Conservation (phyloP, 2,113 vertebrate species). For the Hemiscyllium ocellatum region DNA sequence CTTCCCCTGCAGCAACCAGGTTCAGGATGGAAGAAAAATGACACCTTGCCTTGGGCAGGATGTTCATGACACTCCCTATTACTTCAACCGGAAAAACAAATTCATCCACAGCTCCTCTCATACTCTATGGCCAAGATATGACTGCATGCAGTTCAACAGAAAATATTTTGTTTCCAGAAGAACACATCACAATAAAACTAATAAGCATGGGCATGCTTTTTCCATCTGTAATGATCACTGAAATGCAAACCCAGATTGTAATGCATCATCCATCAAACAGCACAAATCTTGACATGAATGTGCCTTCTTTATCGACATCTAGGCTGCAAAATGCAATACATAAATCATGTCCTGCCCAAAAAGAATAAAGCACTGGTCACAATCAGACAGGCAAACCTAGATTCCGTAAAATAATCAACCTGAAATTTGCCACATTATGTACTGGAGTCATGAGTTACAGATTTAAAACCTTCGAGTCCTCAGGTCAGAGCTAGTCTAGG, state of each 20-base stretch:
- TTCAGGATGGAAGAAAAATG: neutral
- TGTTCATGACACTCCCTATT: neutral
- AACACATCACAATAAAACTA: neutral
- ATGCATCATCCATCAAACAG: neutral
- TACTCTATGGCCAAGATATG: neutral
- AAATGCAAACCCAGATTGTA: neutral
- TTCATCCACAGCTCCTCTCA: neutral
- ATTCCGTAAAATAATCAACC: neutral
- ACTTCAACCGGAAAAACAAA: neutral
- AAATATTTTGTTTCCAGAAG: neutral
- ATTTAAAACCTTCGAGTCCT: neutral
- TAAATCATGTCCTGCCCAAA: neutral
- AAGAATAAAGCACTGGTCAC: neutral
- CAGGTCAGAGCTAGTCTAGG: neutral
- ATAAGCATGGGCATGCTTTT: neutral
- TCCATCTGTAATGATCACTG: neutral
- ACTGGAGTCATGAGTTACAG: neutral
- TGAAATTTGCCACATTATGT: neutral
- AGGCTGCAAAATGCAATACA: neutral
- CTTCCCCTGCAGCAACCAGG: neutral
- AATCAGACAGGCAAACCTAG: neutral
- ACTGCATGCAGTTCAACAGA: neutral
- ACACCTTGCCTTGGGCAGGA: neutral
- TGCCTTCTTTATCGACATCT: neutral
- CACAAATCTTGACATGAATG: neutral